phyloP scores from a whole-genome alignment of 2,888 invertebrate species.

The Drosophila trichaetosa region DNA sequence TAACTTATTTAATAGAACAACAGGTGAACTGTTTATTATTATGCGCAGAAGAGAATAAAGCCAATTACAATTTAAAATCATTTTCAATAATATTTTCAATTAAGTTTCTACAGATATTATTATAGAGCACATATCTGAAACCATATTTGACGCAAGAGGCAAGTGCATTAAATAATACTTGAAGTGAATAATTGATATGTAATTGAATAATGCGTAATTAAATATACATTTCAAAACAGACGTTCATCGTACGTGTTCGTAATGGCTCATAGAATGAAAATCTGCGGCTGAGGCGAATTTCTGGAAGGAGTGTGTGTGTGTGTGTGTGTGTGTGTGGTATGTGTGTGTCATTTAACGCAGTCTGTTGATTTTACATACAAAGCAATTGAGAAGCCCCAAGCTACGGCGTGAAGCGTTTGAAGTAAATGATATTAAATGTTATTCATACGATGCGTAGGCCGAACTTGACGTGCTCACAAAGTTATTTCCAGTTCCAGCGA shows the following conservation, averaged over 20 bases:
- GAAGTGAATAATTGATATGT: slow-evolving; percentile 45
- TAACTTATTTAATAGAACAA: background rate
- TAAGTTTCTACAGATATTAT: no score
- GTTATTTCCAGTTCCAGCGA: slow-evolving; percentile 47
- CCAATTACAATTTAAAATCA: background rate
- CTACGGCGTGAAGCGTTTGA: slow-evolving; percentile 33
- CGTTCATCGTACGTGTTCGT: slow-evolving; percentile 1
- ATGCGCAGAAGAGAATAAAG: background rate
- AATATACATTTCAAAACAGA: slow-evolving; percentile 38
- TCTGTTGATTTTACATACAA: slow-evolving; percentile 30
- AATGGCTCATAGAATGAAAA: background rate
- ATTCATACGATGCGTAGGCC: slow-evolving; percentile 57
- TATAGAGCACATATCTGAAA: background rate
- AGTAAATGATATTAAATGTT: slow-evolving; percentile 68
- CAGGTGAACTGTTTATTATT: background rate
- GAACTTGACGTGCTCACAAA: slow-evolving; percentile 38
- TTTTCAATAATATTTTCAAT: background rate
- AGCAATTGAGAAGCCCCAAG: slow-evolving; percentile 23
- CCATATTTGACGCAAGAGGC: background rate
- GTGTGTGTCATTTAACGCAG: slow-evolving; percentile 16
- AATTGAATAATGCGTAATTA: slow-evolving; percentile 53
- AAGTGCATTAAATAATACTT: slow-evolving; percentile 5
- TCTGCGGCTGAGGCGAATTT: background rate
- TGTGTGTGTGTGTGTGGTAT: background rate
- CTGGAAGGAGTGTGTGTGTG: background rate